phyloP scores from a whole-genome alignment of 1,140 invertebrate species.

The Solenopsis invicta region DNA sequence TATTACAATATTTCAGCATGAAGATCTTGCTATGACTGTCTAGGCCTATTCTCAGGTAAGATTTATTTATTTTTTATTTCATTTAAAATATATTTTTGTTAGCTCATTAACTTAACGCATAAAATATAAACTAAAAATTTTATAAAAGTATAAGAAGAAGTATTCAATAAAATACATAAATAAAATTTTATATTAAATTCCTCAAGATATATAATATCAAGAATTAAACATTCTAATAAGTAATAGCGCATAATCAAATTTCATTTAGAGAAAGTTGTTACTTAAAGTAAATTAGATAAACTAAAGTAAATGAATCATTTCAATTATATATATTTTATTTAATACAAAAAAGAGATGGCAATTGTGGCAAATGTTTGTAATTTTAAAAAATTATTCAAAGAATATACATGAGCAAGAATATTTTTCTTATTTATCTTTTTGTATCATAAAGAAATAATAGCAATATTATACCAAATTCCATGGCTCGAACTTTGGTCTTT shows the following conservation, averaged over 20 bases:
- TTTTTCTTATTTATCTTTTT: too few relatives aligned
- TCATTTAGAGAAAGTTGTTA: background rate
- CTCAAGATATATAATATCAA: too few relatives aligned
- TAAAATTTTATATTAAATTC: background rate
- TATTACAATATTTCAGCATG: too few relatives aligned
- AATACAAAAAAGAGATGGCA: background rate
- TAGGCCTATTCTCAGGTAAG: too few relatives aligned
- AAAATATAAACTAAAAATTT: background rate
- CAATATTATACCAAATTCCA: background rate
- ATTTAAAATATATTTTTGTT: background rate
- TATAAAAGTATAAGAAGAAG: background rate
- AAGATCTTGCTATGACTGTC: too few relatives aligned
- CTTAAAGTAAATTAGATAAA: too few relatives aligned
- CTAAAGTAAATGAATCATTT: too few relatives aligned
- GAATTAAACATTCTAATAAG: too few relatives aligned
- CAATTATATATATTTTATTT: background rate
- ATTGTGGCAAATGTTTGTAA: background rate
- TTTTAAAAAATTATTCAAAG: background rate
- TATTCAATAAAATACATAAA: background rate
- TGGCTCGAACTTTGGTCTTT: conserved; percentile 72
- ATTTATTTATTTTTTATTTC: background rate
- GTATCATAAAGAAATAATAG: too few relatives aligned
- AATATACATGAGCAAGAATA: background rate
- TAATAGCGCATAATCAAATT: background rate
- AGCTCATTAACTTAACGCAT: background rate